Percentiles rank a stretch among this genome's conserved stretches.
Evolutionary conservation across 2,113 vertebrate species (phyloP).

Genomic region (Silurus meridionalis): DNA sequence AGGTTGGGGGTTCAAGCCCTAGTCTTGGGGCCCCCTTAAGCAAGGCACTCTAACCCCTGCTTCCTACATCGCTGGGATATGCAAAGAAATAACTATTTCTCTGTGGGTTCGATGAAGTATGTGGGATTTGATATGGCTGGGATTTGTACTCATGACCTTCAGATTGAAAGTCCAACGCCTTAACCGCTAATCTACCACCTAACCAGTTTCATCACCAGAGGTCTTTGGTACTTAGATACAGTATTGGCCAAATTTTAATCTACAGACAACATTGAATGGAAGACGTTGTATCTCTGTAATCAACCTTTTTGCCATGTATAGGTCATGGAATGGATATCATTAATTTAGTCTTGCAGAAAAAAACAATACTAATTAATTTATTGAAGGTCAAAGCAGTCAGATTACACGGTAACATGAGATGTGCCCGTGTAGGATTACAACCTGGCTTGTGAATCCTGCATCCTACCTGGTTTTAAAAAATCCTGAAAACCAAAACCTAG

Average conservation of each 20-base stretch:
- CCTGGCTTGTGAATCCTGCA: not conserved
- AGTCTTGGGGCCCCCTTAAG: too few species aligned
- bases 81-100: too few species aligned
- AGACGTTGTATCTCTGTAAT: not conserved
- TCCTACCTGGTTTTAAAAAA: not conserved
- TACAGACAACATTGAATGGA: not conserved
- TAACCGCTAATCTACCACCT: too few species aligned
- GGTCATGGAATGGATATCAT: not conserved
- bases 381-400: not conserved
- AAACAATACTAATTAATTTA: not conserved
- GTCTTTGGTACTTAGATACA: not conserved
- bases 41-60: too few species aligned
- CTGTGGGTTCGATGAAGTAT: too few species aligned
- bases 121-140: too few species aligned
- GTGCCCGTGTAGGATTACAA: not conserved
- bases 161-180: too few species aligned
- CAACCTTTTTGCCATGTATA: not conserved
- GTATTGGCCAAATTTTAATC: not conserved
- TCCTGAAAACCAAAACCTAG: too few species aligned
- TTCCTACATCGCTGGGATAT: too few species aligned
- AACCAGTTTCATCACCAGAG: too few species aligned
- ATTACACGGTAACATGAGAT: not conserved
- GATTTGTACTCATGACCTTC: too few species aligned
- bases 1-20: too few species aligned
- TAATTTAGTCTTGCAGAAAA: not conserved